Percentiles rank a stretch among this genome's conserved stretches.
Conservation (phyloP, 1,140 invertebrate species). For the Riptortus pedestris region DNA sequence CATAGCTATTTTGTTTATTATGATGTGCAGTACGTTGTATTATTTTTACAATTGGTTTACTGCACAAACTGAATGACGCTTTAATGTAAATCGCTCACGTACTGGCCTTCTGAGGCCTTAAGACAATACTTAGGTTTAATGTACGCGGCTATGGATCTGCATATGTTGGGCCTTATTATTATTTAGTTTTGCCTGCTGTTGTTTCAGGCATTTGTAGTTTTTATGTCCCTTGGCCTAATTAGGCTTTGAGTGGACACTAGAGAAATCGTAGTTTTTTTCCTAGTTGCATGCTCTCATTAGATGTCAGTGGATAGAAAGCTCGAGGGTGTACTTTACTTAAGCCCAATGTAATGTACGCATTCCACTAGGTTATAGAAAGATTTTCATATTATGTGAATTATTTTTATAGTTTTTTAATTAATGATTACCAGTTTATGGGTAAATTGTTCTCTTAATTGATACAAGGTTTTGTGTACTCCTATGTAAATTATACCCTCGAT, state of each 20-base stretch:
- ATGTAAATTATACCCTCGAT: neutral
- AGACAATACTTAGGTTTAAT: slow-evolving; percentile 15
- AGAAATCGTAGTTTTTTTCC: neutral
- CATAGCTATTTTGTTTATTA: neutral
- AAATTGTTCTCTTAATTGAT: neutral
- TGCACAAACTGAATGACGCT: slow-evolving; percentile 15
- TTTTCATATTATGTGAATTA: neutral
- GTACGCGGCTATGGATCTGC: neutral
- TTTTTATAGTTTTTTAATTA: neutral
- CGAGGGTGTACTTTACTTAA: neutral
- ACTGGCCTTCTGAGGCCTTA: neutral
- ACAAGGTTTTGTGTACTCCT: neutral
- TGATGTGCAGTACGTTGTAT: neutral
- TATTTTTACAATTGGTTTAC: neutral
- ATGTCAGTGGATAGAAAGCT: neutral
- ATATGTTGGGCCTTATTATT: neutral
- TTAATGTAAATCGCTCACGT: slow-evolving; percentile 12
- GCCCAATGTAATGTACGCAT: neutral
- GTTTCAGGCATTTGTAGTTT: neutral
- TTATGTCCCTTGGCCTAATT: neutral
- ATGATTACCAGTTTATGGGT: neutral
- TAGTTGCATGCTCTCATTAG: slow-evolving; percentile 7
- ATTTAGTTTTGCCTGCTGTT: neutral
- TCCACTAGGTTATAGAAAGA: slow-evolving; percentile 13
- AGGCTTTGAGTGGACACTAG: slow-evolving; percentile 1